A percentile compares a stretch with the other conserved stretches of the same genome.
These are phyloP conservation scores for Apocrypta bakeri DNA, from an alignment of 1,140 invertebrate species.

Conservation along the genomic window DNA sequence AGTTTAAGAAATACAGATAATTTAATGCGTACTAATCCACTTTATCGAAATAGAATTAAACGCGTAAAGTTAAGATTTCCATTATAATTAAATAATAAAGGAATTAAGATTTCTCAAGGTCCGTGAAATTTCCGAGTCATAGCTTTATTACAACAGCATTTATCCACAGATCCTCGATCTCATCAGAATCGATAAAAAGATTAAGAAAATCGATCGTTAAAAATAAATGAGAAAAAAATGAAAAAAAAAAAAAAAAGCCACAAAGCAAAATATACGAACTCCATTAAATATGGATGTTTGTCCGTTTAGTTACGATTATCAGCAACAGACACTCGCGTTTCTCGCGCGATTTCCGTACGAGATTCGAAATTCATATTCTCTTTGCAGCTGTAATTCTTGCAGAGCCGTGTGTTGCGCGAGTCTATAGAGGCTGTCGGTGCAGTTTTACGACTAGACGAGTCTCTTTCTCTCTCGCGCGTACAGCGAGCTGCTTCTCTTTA, in stretches of 20 bases:
- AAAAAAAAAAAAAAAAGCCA: background rate
- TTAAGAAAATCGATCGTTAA: background rate
- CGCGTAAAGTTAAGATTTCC: no score
- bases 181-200: background rate
- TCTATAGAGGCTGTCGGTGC: background rate
- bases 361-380: slow-evolving; percentile 29
- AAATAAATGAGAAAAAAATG: background rate
- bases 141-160: no score
- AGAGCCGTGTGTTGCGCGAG: background rate
- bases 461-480: slow-evolving; percentile 46
- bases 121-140: no score
- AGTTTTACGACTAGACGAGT: slow-evolving; percentile 63
- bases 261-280: background rate
- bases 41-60: no score
- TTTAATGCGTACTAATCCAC: no score
- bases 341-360: background rate
- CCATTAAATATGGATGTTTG: background rate
- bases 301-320: no score
- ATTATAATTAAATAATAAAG: no score
- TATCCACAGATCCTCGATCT: no score
- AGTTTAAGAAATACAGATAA: no score
- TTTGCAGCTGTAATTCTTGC: slow-evolving; percentile 1
- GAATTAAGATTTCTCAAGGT: no score
- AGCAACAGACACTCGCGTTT: no score
- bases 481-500: slow-evolving; percentile 57